Conservation (phyloP, 2,888 invertebrate genomes). For the Cosmorhoe ocellata region DNA sequence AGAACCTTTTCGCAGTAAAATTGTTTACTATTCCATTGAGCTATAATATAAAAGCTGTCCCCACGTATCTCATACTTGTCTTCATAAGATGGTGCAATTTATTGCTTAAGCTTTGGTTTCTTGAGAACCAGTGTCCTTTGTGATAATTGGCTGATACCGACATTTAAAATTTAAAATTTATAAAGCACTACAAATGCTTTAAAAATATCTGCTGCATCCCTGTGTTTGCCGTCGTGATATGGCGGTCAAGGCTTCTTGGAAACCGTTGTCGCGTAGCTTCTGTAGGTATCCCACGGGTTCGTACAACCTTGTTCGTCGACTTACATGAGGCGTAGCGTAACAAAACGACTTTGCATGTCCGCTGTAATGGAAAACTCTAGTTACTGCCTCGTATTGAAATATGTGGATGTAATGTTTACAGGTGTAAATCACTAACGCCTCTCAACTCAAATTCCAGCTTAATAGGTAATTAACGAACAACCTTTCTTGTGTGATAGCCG, state of each 20-base stretch:
- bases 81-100: background rate
- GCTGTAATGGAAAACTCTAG: slow-evolving; percentile 71
- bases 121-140: no score
- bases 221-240: no score
- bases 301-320: slow-evolving; percentile 12
- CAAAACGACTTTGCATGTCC: slow-evolving; percentile 42
- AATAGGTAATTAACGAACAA: no score
- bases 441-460: no score
- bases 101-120: background rate
- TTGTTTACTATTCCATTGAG: slow-evolving; percentile 11
- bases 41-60: background rate
- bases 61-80: background rate
- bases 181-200: no score
- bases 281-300: slow-evolving; percentile 20
- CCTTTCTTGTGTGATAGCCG: no score
- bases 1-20: slow-evolving; percentile 13
- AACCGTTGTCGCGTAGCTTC: background rate
- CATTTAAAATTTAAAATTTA: no score
- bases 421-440: no score
- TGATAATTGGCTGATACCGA: no score
- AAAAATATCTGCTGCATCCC: no score
- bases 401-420: no score
- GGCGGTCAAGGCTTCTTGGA: no score
- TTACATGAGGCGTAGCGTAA: slow-evolving; percentile 40
- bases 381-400: slow-evolving; percentile 38